phyloP scores from a whole-genome alignment of 2,113 vertebrate species.

The Plotosus lineatus region DNA sequence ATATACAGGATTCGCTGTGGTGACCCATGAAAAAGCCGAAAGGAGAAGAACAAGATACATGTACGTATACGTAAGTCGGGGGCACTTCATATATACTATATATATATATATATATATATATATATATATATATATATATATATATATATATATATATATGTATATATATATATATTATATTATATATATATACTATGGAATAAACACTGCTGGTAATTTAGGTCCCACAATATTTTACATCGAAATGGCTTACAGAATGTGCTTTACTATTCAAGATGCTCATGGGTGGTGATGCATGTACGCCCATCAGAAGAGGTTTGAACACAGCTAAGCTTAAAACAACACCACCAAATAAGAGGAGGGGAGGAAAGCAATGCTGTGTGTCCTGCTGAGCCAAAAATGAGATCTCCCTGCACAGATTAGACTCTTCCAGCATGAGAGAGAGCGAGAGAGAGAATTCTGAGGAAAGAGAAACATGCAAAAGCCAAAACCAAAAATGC shows the following conservation, averaged over 20 bases:
- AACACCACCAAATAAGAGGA: slow-evolving; percentile 46
- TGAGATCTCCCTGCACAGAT: slow-evolving; percentile 77
- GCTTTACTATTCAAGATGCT: slow-evolving; percentile 27
- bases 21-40: too few relatives aligned
- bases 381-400: slow-evolving; percentile 79
- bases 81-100: too few relatives aligned
- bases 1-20: too few relatives aligned
- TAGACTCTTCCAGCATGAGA: slow-evolving; percentile 73
- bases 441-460: slow-evolving; percentile 19
- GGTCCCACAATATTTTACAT: background rate
- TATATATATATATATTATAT: too few relatives aligned
- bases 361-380: slow-evolving; percentile 65
- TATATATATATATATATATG: too few relatives aligned
- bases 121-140: too few relatives aligned
- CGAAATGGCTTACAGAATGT: background rate
- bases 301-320: slow-evolving; percentile 37
- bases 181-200: too few relatives aligned
- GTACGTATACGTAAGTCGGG: too few relatives aligned
- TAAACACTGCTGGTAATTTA: background rate
- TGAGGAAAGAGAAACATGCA: slow-evolving; percentile 32
- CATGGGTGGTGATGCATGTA: slow-evolving; percentile 38
- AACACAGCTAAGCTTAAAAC: slow-evolving; percentile 46
- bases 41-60: too few relatives aligned
- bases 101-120: too few relatives aligned
- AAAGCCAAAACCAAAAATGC: slow-evolving; percentile 41